Evolutionary conservation across 2,888 invertebrate genomes (phyloP), one percentile per base, ranked within the genome.

Genomic region (Ellobium chinense): DNA sequence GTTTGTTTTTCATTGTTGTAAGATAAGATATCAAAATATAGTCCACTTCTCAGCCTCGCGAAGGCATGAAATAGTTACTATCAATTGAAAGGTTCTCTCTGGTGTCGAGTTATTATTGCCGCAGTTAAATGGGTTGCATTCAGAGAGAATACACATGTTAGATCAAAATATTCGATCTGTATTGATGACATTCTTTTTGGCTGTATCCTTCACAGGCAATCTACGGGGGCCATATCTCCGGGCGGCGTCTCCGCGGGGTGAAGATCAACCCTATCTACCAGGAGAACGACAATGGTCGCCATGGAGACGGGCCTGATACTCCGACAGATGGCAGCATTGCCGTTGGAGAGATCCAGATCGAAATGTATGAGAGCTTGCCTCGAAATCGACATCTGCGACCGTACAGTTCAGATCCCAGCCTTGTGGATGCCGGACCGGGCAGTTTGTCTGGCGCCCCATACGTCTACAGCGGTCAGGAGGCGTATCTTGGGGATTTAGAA

Each of bases 201-300:
- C n/a, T n/a, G n/a, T 63, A 24, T 74, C 54, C 69, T 46, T 84
- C 86, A 56, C 85, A 90, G 90, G 88, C 88, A 76, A 85, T 89
- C 24, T 89, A 85, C 85, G 87, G 87, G 63, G 88, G 89, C 18
- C 83, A 86, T 65, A 85, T 89, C 27, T 85, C 86, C 7, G 86
- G 86, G 5, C 82, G 85, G 68, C 84, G 85, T 58, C 81, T 82
- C 34, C 83, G 85, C 31, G 87, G 85, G 7, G 84, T 88, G 39
- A 90, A 89, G 81, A 85, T 88, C 73, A 90, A 90, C 75, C 90
- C 90, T 14, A 82, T 90, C 24, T 90, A 85, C 80, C 85, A 85
- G 69, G 88, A 88, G 58, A 80, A 62, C 72, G 83, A 83, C 65
- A 46, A 18, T 18, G 18, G 62, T 31, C 65, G 80, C 18, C 14